Percentiles rank a stretch among this genome's conserved stretches.
These are phyloP conservation scores for Bombus ignitus DNA, from an alignment of 1,140 invertebrate species.

Conservation along the genomic window DNA sequence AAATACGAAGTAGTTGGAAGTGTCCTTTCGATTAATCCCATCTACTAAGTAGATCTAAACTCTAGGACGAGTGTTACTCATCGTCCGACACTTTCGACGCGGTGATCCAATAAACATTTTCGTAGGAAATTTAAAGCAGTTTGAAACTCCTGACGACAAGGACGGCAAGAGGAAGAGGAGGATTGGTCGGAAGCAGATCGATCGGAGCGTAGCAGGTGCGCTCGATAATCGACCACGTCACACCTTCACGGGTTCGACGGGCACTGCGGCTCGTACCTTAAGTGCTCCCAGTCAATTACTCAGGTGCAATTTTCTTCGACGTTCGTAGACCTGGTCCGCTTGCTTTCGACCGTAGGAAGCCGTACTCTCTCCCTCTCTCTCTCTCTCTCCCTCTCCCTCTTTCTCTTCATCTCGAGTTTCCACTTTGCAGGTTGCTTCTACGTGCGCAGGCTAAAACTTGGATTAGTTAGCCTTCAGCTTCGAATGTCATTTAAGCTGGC, in stretches of 20 bases:
- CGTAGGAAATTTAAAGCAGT: slow-evolving; percentile 42
- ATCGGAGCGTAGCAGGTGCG: slow-evolving; percentile 62
- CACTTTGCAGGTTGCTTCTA: slow-evolving; percentile 53
- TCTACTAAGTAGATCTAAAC: neutral
- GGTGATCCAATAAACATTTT: slow-evolving; percentile 59
- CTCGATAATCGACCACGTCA: slow-evolving; percentile 64
- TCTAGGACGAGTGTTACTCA: neutral
- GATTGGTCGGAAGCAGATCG: slow-evolving; percentile 36
- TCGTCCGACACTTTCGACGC: slow-evolving; percentile 24
- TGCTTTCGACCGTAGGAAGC: slow-evolving; percentile 21
- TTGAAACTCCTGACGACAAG: neutral
- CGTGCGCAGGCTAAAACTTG: slow-evolving; percentile 70
- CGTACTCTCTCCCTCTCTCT: neutral
- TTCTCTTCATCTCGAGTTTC: slow-evolving; percentile 42
- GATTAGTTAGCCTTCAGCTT: slow-evolving; percentile 71
- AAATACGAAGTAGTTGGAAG: neutral
- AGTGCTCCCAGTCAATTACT: slow-evolving; percentile 62
- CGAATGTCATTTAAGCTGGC: slow-evolving; percentile 58
- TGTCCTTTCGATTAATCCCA: neutral
- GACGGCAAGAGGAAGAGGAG: neutral
- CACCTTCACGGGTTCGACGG: slow-evolving; percentile 53
- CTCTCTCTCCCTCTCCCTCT: neutral
- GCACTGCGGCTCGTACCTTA: slow-evolving; percentile 39
- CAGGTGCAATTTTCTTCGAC: slow-evolving; percentile 62
- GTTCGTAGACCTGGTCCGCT: neutral